phyloP scores from a whole-genome alignment of 2,797 vertebrate genomes.

The Xiphorhynchus erythropygius region DNA sequence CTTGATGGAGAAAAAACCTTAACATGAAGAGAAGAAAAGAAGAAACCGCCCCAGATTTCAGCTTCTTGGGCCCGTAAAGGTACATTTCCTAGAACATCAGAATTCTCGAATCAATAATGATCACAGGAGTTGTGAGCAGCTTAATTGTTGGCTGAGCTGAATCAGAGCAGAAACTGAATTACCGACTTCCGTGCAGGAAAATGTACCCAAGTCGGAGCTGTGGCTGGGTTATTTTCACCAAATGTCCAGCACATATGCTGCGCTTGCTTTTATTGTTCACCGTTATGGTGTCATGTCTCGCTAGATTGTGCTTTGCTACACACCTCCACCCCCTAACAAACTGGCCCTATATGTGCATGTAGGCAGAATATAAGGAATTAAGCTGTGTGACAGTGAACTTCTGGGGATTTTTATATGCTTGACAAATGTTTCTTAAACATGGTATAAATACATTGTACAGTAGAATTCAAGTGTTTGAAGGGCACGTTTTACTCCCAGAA shows the following conservation, averaged over 20 bases:
- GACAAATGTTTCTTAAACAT: constrained; percentile 66
- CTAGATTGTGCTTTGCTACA: constrained; percentile 71
- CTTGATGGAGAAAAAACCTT: not conserved
- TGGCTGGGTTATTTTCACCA: constrained; percentile 62
- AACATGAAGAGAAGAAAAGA: not conserved
- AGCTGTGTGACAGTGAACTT: constrained; percentile 63
- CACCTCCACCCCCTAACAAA: constrained; percentile 71
- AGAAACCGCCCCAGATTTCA: not conserved
- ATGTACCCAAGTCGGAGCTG: not conserved
- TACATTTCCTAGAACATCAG: not conserved
- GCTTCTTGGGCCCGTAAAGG: not conserved
- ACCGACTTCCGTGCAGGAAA: not conserved
- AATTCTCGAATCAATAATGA: not conserved
- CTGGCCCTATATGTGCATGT: constrained; percentile 52
- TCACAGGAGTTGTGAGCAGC: not conserved
- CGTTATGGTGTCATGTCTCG: constrained; percentile 66
- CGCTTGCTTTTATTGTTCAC: constrained; percentile 64
- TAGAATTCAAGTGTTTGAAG: constrained; percentile 11
- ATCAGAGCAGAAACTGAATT: constrained; percentile 7
- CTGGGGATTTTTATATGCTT: constrained; percentile 31
- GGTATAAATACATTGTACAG: constrained; percentile 24
- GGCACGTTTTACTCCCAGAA: constrained; percentile 22
- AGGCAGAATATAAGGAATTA: constrained; percentile 58
- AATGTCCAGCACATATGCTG: constrained; percentile 65
- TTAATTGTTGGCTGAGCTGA: not conserved